Evolutionary conservation across 2,888 invertebrate species (phyloP), one percentile per base, ranked within the genome.

Genomic region (Euplexia lucipara): DNA sequence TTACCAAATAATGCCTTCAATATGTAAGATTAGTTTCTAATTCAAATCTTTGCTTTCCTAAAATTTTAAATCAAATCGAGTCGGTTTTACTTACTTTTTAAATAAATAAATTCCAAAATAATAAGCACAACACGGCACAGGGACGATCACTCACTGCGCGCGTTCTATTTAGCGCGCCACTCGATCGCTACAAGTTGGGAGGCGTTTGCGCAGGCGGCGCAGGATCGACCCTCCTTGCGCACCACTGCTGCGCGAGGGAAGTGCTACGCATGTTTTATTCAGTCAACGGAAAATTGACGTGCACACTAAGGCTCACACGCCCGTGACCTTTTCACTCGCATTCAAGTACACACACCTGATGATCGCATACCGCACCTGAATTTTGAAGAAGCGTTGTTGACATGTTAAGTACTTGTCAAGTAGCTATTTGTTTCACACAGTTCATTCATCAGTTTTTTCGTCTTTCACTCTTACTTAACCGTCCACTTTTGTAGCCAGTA

Each of bases 281-380:
- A 53, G 52, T 18, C 45, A 57, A 48, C 49, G 75, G 54, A 67
- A 64, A 65, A 75, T 53, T 68, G 37, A 65, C 57, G 63, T 44
- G 22, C 30, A 7, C 26, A 18, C 22, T 32, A 59, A 16, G 39
- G 8, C 41, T 47, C 64, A 41, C 59, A 52, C 16, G 66, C 48
- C 75, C 75, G 68, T 83, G 80, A 83, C 80, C 84, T 81, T 79
- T 75, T 75, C 64, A 45, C 59, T 71, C 45, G 56, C 68, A 78
- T 81, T 82, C 82, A 83, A 84, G 82, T 65, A 70, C 83, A 76
- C 59, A 70, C 83, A 76, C 63, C 53, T 58, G 62, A 54, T 62
- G 41, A 20, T 16, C 62, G 52, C 48, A 57, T 65, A 65, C 59
- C 45, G 44, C 48, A 51, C 30, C 69, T 57, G 75, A 70, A 65